phyloP scores from a whole-genome alignment of 2,113 vertebrate genomes.

The Boulengeromyrus knoepffleri region DNA sequence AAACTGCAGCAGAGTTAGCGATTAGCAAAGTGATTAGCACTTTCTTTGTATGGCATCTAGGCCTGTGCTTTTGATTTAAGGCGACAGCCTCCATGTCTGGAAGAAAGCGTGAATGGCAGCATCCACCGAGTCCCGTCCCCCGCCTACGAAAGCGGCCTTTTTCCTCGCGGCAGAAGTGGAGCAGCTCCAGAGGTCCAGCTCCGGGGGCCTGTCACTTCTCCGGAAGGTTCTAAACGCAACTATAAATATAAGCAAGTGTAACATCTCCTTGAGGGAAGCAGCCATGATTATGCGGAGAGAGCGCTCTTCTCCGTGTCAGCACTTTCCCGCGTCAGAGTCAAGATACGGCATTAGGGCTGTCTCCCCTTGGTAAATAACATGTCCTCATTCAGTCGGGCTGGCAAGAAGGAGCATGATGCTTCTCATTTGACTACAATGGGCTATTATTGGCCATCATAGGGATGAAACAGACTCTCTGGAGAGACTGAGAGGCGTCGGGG shows the following conservation, averaged over 20 bases:
- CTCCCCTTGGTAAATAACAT: conserved; percentile 69
- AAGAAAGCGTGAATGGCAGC: conserved; percentile 21
- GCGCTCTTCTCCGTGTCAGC: conserved; percentile 59
- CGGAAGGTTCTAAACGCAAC: conserved; percentile 51
- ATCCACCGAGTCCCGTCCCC: conserved; percentile 27
- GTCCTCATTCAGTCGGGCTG: conserved; percentile 72
- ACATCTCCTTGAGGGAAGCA: conserved; percentile 52
- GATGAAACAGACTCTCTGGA: conserved; percentile 73
- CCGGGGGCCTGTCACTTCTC: conserved; percentile 44
- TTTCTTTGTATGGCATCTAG: background rate
- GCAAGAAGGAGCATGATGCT: conserved; percentile 59
- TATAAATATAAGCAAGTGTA: conserved; percentile 61
- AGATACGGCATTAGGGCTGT: conserved; percentile 56
- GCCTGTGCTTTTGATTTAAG: background rate
- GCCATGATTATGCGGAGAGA: conserved; percentile 53
- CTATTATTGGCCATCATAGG: conserved; percentile 80
- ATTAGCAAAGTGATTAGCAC: background rate
- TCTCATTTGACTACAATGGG: conserved; percentile 74
- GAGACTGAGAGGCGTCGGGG: conserved; percentile 64
- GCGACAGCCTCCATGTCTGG: conserved; percentile 6
- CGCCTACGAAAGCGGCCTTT: conserved; percentile 8
- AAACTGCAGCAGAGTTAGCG: background rate
- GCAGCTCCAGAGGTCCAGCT: conserved; percentile 42
- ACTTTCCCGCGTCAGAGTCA: conserved; percentile 51
- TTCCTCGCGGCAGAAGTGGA: conserved; percentile 35